Evolutionary conservation across 1,140 invertebrate species (phyloP), one percentile per base, ranked within the genome.

Genomic region (Bactericera cockerelli): DNA sequence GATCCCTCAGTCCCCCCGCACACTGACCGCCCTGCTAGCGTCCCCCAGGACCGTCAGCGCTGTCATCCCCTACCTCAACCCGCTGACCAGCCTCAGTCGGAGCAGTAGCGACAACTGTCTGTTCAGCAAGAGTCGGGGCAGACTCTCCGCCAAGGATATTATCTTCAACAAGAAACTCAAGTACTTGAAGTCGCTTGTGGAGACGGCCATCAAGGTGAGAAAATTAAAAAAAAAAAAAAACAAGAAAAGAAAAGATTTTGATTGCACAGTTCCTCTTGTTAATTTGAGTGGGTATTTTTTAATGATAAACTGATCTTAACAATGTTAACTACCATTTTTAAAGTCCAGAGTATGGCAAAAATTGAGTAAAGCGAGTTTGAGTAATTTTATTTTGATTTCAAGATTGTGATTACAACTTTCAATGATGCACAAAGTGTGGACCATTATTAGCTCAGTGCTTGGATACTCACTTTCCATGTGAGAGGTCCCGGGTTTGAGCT

Each of bases 51-150:
- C 42, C 19, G 42, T 49, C 3, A 49, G 42, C 19, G 42, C 42
- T 19, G 22, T 49, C 42, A 4, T 49, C n/a, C 42, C 42, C n/a
- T 49, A 49, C 42, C 6, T 49, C 8, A 49, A 49, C 19, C 42
- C 42, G 4, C 42, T 49, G 42, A 49, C 42, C n/a, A 49, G 42
- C 22, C 42, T 49, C 8, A 49, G 42, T 49, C n/a, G 42, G 3
- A 49, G 42, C 22, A 49, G n/a, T 22, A 49, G 42, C 19, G 42
- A 49, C n/a, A 49, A 49, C 42, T 49, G 42, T 49, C 22, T 49
- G 42, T 49, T 49, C 22, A 49, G n/a, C n/a, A 49, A 49, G 22
- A 36, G 16, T 36, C 6, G 19, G 22, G 19, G 8, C n/a, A 49
- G 19, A 49, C 42, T 49, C 4, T 49, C 42, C 19, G 42, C 42